These are phyloP conservation scores for Calliphora vicina DNA, from an alignment of 1,140 invertebrate species.

Conservation along the genomic window DNA sequence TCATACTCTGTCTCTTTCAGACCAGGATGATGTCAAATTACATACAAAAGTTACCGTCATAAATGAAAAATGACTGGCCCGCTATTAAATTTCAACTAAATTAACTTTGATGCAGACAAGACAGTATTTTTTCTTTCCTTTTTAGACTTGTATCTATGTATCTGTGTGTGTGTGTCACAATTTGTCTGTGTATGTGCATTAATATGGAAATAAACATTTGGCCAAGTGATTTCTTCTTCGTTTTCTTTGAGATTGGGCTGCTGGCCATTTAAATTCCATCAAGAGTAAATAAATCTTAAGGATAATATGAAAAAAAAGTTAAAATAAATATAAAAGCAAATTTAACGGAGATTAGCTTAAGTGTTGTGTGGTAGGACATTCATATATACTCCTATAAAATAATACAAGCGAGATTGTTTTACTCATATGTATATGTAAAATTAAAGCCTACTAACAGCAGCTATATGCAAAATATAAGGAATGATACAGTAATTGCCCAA, in stretches of 20 bases:
- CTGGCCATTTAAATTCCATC: conserved; percentile 2
- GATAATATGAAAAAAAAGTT: neutral
- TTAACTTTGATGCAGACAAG: conserved; percentile 51
- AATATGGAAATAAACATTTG: conserved; percentile 13
- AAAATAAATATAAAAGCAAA: neutral
- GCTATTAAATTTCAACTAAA: conserved; percentile 62
- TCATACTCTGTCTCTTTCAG: neutral
- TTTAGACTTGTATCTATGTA: neutral
- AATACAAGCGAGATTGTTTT: neutral
- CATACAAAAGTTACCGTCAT: conserved; percentile 38
- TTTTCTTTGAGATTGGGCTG: neutral
- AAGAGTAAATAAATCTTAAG: conserved; percentile 24
- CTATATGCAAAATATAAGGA: neutral
- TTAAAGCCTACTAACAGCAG: neutral
- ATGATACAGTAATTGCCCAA: neutral
- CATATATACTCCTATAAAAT: neutral
- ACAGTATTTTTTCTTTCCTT: neutral
- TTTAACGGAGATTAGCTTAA: conserved; percentile 23
- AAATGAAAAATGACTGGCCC: conserved; percentile 57
- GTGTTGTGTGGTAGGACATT: neutral
- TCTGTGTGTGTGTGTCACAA: neutral
- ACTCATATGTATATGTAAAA: no score
- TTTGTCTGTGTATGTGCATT: neutral
- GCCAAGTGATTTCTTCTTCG: neutral
- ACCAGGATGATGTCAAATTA: neutral